Evolutionary conservation across 1,140 invertebrate species (phyloP).

Genomic region (Spodoptera litura): DNA sequence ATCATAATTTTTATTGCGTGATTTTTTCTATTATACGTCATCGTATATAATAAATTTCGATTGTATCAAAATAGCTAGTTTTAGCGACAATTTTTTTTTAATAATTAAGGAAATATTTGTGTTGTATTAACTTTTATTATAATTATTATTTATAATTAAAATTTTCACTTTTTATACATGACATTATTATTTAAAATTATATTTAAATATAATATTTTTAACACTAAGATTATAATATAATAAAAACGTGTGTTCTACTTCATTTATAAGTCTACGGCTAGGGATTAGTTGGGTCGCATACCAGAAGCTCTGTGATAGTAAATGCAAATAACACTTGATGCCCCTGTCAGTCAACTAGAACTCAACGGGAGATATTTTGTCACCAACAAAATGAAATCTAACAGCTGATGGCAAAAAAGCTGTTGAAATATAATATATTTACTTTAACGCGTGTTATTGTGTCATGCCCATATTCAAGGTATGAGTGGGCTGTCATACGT

Average conservation of each 20-base stretch:
- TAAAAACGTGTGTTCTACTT: slow-evolving; percentile 54
- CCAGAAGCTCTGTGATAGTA: slow-evolving; percentile 75
- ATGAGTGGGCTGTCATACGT: slow-evolving; percentile 23
- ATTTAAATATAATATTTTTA: not conserved
- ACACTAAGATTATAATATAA: not conserved
- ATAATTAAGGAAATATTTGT: too few relatives aligned
- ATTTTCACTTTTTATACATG: not conserved
- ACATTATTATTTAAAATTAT: not conserved
- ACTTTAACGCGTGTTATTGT: slow-evolving; percentile 7
- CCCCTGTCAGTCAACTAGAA: slow-evolving; percentile 67
- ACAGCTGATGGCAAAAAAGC: not conserved
- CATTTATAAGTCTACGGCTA: slow-evolving; percentile 61
- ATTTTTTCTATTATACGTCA: slow-evolving; percentile 27
- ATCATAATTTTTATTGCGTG: slow-evolving; percentile 27
- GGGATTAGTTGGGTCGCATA: slow-evolving; percentile 74
- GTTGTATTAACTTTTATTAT: not conserved
- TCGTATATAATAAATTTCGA: not conserved
- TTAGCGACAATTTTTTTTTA: too few relatives aligned
- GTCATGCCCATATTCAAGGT: slow-evolving; percentile 30
- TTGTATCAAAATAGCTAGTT: too few relatives aligned
- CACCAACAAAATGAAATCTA: slow-evolving; percentile 32
- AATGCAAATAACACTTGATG: slow-evolving; percentile 75
- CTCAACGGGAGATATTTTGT: slow-evolving; percentile 32
- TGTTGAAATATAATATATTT: slow-evolving; percentile 26
- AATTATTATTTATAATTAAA: not conserved